Evolutionary conservation across 2,888 invertebrate species (phyloP), one percentile per base, ranked within the genome.

Genomic region (Ochlodes sylvanus): DNA sequence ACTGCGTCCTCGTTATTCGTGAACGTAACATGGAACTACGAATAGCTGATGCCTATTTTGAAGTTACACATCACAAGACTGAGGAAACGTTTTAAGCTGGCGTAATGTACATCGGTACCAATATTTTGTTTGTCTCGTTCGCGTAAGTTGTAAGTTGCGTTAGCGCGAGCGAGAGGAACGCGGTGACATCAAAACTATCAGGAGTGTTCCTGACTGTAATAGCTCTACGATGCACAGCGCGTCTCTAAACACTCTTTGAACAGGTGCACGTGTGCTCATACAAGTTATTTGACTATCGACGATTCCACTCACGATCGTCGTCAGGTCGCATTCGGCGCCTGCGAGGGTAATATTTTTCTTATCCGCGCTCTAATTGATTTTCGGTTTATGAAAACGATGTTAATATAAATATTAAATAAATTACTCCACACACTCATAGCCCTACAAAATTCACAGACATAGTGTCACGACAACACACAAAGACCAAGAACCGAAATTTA

Each of bases 251-350:
- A 84, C 79, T 86, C 88, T 89, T 90, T 90, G 85, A 84, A 87
- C 89, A 92, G 92, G 90, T 92, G 92, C 88, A 84, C 80, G 82
- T 85, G 82, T 84, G 85, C 80, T 84, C 84, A 81, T 80, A 82
- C 81, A 89, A 87, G 81, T 84, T 82, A 86, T 89, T 89, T 86
- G 79, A 78, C 77, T 81, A 82, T 80, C 77, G 76, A 73, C 72
- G 71, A 85, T 83, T 83, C 84, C 69, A 76, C 80, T 78, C 87
- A 83, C 85, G 84, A 80, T 73, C 72, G 52, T 56, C 64, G 34
- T 52, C 57, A 44, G 72, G 68, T 81, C 83, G 79, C 76, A 70
- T 55, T 72, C 57, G 63, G 57, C 60, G 52, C 27, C 63, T 69
- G 69, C 73, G 70, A 70, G 69, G 63, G 62, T 62, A 68, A 69